Evolutionary conservation across 2,888 invertebrate genomes (phyloP).

Genomic region (Ochropleura plecta): DNA sequence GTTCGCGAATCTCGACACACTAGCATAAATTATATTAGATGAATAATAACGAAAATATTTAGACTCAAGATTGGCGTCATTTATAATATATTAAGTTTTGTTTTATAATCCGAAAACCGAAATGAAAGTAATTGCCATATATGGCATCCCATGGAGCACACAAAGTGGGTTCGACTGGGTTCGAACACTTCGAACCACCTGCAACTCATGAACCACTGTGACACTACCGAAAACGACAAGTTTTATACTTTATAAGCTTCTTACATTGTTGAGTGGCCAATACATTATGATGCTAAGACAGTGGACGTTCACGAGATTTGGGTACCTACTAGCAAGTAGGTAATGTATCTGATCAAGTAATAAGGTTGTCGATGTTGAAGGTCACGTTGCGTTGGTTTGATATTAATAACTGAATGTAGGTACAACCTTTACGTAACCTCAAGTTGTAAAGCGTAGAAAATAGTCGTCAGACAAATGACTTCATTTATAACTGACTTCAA

Average conservation of each 20-base stretch:
- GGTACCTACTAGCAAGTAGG: not conserved
- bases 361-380: not conserved
- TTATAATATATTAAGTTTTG: not conserved
- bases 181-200: not conserved
- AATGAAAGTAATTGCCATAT: not conserved
- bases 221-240: not conserved
- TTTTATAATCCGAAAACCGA: not conserved
- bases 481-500: too few species aligned
- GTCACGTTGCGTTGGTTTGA: not conserved
- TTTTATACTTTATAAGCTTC: not conserved
- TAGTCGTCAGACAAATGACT: not conserved
- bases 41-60: not conserved
- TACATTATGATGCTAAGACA: not conserved
- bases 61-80: not conserved
- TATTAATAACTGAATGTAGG: not conserved
- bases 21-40: not conserved
- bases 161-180: not conserved
- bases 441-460: not conserved
- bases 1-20: too few species aligned
- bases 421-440: not conserved
- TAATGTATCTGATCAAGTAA: not conserved
- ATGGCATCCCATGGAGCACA: not conserved
- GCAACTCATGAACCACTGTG: not conserved
- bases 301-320: slow-evolving; percentile 1
- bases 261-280: not conserved